phyloP scores from a whole-genome alignment of 2,888 invertebrate genomes.

The Girardia tigrina region DNA sequence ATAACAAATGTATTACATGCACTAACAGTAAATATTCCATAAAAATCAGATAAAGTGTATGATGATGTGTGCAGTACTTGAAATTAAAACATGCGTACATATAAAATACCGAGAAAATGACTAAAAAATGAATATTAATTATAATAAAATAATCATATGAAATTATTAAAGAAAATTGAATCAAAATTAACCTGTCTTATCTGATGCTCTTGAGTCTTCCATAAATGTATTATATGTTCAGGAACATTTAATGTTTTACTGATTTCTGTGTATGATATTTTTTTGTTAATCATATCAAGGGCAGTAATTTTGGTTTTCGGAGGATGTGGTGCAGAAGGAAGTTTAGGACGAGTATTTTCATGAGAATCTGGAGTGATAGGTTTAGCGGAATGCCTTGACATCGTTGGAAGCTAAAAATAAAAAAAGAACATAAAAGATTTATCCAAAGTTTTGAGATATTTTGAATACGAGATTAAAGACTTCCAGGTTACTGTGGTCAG shows the following conservation, averaged over 20 bases:
- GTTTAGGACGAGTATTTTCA: constrained; percentile 2
- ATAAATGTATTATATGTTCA: not conserved
- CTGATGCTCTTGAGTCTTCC: not conserved
- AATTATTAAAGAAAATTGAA: too few species aligned
- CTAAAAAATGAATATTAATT: too few species aligned
- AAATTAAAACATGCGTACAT: too few species aligned
- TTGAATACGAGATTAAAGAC: too few species aligned
- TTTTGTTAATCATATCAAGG: not conserved
- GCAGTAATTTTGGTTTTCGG: not conserved
- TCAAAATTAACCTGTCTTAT: not conserved
- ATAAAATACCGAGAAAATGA: too few species aligned
- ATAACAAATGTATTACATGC: too few species aligned
- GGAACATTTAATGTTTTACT: not conserved
- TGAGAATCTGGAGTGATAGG: not conserved
- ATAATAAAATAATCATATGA: too few species aligned
- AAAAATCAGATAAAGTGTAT: too few species aligned
- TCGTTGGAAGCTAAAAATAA: not conserved
- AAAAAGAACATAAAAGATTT: not conserved
- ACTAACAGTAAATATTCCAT: too few species aligned
- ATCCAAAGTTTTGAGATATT: too few species aligned
- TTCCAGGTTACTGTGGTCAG: not conserved
- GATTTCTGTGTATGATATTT: not conserved
- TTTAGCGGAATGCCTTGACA: not conserved
- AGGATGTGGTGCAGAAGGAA: not conserved
- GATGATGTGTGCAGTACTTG: too few species aligned